Evolutionary conservation across 2,797 vertebrate species (phyloP).

Genomic region (Staurois parvus): DNA sequence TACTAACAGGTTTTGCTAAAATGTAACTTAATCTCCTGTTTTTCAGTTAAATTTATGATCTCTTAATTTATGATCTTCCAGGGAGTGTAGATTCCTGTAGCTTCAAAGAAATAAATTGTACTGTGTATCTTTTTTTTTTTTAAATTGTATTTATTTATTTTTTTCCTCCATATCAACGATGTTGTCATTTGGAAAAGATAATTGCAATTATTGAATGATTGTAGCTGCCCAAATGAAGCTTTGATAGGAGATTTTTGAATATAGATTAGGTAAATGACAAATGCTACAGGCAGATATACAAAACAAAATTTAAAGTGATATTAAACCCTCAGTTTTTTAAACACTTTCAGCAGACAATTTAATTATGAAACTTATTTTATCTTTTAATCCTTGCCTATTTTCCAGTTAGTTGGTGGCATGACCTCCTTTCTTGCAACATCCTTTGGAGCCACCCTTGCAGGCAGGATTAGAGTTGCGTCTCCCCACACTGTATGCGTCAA

Average conservation of each 20-base stretch:
- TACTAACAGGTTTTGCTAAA: constrained; percentile 39
- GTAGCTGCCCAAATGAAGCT: constrained; percentile 6
- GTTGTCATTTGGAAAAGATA: constrained; percentile 31
- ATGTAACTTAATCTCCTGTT: constrained; percentile 27
- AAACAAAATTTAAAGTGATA: too few relatives aligned
- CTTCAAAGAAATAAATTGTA: constrained; percentile 41
- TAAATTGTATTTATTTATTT: background rate
- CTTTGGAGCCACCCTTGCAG: too few relatives aligned
- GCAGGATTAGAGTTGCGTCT: too few relatives aligned
- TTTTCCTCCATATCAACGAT: constrained; percentile 12
- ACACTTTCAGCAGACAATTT: too few relatives aligned
- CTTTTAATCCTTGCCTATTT: too few relatives aligned
- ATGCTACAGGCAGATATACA: too few relatives aligned
- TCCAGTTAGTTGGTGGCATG: too few relatives aligned
- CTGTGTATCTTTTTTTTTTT: background rate
- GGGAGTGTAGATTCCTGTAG: constrained; percentile 25
- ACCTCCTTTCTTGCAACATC: too few relatives aligned
- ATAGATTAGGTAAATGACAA: background rate
- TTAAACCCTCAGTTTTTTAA: too few relatives aligned
- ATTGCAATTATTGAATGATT: constrained; percentile 46
- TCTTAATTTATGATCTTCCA: constrained; percentile 32
- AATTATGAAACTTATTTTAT: too few relatives aligned
- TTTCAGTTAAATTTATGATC: constrained; percentile 36
- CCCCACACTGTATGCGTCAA: too few relatives aligned
- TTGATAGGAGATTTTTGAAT: background rate